phyloP scores from a whole-genome alignment of 1,140 invertebrate genomes.

The Drosophila mojavensis region DNA sequence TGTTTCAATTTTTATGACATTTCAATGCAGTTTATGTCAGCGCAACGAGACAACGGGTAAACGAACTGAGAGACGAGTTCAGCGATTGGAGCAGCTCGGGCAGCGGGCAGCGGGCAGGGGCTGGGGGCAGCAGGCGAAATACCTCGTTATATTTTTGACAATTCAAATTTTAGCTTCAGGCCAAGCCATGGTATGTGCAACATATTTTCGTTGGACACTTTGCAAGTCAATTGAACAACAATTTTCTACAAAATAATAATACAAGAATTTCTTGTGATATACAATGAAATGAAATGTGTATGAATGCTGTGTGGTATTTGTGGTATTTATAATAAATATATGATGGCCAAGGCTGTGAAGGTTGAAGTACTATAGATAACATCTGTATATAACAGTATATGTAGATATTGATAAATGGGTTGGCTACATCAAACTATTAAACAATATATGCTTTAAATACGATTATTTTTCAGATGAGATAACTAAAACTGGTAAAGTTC shows the following conservation, averaged over 20 bases:
- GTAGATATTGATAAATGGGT: too few relatives aligned
- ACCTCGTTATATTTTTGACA: conserved; percentile 74
- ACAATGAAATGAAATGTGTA: too few relatives aligned
- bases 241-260: conserved; percentile 1
- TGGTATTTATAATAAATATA: too few relatives aligned
- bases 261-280: not conserved
- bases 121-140: not conserved
- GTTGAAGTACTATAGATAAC: too few relatives aligned
- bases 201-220: conserved; percentile 58
- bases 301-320: too few relatives aligned
- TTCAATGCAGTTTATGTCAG: conserved; percentile 77
- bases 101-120: not conserved
- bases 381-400: too few relatives aligned
- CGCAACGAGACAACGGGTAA: conserved; percentile 55
- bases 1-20: conserved; percentile 79
- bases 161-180: conserved; percentile 67
- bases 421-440: too few relatives aligned
- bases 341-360: too few relatives aligned
- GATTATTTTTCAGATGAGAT: too few relatives aligned
- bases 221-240: conserved; percentile 67
- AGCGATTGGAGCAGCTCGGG: not conserved
- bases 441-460: too few relatives aligned
- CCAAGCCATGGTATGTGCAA: conserved; percentile 16
- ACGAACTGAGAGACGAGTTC: conserved; percentile 20
- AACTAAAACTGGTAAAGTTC: too few relatives aligned